phyloP scores from a whole-genome alignment of 2,888 invertebrate species.

The Drosophila conformis region DNA sequence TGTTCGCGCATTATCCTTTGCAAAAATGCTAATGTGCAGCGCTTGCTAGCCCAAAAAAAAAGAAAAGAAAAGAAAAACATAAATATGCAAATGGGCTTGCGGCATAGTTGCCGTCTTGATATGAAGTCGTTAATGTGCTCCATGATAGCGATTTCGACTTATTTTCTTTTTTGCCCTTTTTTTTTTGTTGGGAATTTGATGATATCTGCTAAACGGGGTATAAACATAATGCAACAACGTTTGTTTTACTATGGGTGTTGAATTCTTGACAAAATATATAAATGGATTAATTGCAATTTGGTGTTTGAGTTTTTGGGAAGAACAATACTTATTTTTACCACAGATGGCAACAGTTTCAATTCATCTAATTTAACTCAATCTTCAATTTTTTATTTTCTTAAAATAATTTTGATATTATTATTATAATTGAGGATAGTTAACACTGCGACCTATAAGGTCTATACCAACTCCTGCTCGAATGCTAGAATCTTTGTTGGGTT shows the following conservation, averaged over 20 bases:
- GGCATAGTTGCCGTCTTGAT: conserved; percentile 72
- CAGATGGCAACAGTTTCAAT: background rate
- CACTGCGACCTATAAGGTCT: too few relatives aligned
- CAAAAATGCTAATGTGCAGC: conserved; percentile 70
- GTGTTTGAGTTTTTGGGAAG: background rate
- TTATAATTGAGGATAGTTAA: too few relatives aligned
- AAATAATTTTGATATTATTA: background rate
- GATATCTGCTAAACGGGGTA: conserved; percentile 20
- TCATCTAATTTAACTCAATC: background rate
- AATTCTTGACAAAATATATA: background rate
- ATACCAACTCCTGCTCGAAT: too few relatives aligned
- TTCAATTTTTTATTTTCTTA: background rate
- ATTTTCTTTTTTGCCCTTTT: conserved; percentile 23
- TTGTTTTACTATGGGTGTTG: background rate
- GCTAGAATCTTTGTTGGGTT: too few relatives aligned
- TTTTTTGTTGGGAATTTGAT: background rate
- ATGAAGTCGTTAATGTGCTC: conserved; percentile 73
- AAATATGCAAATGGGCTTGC: conserved; percentile 73
- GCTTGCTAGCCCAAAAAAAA: conserved; percentile 48
- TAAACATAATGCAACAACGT: background rate
- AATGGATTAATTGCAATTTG: background rate
- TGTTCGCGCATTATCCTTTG: conserved; percentile 67
- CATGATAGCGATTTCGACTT: conserved; percentile 51
- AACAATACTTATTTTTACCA: accelerated
- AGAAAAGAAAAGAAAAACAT: conserved; percentile 52